Evolutionary conservation across 2,888 invertebrate species (phyloP), one percentile per base, ranked within the genome.

Genomic region (Nudaria mundana): DNA sequence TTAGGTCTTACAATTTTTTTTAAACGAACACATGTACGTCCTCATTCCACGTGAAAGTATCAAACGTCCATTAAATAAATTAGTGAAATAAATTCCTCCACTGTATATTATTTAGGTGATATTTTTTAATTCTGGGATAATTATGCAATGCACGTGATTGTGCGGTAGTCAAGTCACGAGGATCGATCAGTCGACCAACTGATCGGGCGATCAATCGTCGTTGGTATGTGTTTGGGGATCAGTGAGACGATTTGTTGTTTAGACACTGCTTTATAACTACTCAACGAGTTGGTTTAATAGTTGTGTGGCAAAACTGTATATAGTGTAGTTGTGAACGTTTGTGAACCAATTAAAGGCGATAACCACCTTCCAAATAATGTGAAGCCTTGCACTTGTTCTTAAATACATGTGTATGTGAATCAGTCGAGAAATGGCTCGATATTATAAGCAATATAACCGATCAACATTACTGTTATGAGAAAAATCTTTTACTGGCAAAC

Each of bases 41-140:
- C 49, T 60, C 44, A 53, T 44, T 58, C 48, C 37, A 45, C 54
- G 49, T 73, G 15, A 14, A 18, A 23, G 23, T 64, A 6, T 75
- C 71, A 77, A 76, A 78, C 81, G 85, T 85, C 85, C 84, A 84
- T 81, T 80, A 78, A 80, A 65, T 66, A 68, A n/a, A 72, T 81
- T 73, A 79, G 71, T 72, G 63, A 52, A 67, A 58, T 50, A 56
- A 70, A 80, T 87, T 86, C 84, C 87, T 86, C 84, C 76, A 78
- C 85, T 86, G 85, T 86, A 82, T 85, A 82, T 78, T 72, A 70
- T 73, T 72, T 78, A 77, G 71, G 68, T 65, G 41, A 63, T 76
- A 70, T 70, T 70, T 52, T 66, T 62, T 65, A 20, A 60, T 60
- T 56, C 62, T 68, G 75, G 71, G 71, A 71, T 66, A 67, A 62